Conservation (phyloP, 2,888 invertebrate genomes). For the Sthenelais limicola region DNA sequence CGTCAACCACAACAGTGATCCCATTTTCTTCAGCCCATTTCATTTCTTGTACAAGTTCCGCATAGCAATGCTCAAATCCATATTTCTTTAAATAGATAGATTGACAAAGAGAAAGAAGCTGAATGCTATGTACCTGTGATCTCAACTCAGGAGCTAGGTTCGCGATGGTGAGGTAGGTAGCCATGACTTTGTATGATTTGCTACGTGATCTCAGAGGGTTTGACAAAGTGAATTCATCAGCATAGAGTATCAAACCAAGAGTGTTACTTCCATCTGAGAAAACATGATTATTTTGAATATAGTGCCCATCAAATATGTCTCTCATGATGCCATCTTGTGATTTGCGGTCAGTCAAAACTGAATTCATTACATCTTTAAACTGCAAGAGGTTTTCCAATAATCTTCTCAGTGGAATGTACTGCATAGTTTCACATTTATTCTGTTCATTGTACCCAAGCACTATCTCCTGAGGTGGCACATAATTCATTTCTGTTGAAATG, state of each 20-base stretch:
- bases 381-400: neutral
- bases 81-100: neutral
- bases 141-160: neutral
- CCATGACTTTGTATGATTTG: neutral
- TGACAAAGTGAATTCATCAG: neutral
- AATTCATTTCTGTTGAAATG: neutral
- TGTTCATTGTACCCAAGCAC: neutral
- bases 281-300: neutral
- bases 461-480: neutral
- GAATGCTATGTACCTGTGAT: neutral
- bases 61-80: neutral
- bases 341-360: neutral
- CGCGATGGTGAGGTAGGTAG: neutral
- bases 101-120: neutral
- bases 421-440: neutral
- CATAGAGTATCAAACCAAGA: neutral
- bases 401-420: neutral
- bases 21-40: neutral
- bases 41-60: neutral
- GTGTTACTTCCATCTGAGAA: neutral
- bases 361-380: neutral
- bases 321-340: neutral
- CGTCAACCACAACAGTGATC: neutral
- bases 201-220: neutral
- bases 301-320: neutral